Conservation (phyloP, 2,888 invertebrate genomes). For the Lochmaea crataegi region DNA sequence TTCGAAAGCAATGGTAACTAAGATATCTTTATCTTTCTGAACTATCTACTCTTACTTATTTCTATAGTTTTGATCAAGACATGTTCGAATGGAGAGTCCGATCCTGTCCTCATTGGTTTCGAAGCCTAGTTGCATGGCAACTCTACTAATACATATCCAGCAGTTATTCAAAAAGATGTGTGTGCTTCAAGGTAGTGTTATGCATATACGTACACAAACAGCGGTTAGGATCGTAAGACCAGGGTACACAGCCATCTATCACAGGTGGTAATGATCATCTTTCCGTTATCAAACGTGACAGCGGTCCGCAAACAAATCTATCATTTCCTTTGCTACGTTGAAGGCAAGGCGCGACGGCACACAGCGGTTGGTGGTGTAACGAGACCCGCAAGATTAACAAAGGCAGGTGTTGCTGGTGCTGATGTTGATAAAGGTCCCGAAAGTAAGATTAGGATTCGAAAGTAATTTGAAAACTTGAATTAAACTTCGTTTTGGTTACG, state of each 20-base stretch:
- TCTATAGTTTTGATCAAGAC: no score
- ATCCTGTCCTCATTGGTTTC: not conserved
- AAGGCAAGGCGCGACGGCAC: not conserved
- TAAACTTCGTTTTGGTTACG: not conserved
- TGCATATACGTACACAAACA: conserved; percentile 16
- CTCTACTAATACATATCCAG: not conserved
- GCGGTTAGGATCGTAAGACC: conserved; percentile 14
- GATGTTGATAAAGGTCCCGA: conserved; percentile 9
- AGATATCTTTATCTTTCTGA: no score
- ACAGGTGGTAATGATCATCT: conserved; percentile 26
- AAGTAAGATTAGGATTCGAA: not conserved
- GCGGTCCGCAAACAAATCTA: conserved; percentile 27
- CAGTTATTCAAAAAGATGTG: not conserved
- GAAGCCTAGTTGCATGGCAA: not conserved
- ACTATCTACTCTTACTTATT: no score
- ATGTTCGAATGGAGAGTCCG: not conserved
- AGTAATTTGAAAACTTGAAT: not conserved
- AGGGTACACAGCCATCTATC: conserved; percentile 27
- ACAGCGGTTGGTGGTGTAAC: conserved; percentile 1
- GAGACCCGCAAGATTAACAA: conserved; percentile 15
- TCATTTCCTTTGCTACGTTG: conserved; percentile 14
- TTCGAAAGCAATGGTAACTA: no score
- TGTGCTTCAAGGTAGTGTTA: not conserved
- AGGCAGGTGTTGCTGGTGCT: conserved; percentile 14
- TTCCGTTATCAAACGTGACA: conserved; percentile 24